Percentiles rank a stretch among this genome's conserved stretches.
Conservation (phyloP, 2,888 invertebrate species). For the Camptogramma bilineatum region DNA sequence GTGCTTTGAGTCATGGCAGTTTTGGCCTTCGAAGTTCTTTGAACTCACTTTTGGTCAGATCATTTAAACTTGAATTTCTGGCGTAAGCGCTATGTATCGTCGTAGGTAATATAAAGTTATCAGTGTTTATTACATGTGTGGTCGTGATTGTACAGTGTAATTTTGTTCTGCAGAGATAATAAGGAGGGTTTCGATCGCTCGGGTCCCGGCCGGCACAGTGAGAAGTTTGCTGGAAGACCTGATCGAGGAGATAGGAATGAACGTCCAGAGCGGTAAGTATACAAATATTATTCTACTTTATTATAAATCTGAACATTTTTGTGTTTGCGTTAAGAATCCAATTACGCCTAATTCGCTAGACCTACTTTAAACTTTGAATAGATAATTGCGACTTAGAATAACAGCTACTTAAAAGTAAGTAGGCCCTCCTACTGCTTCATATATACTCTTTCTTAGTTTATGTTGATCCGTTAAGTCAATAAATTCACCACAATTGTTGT, state of each 20-base stretch:
- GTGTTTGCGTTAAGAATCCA: too few relatives aligned
- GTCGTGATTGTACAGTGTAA: constrained; percentile 31
- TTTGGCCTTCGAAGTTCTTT: constrained; percentile 76
- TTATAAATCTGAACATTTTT: too few relatives aligned
- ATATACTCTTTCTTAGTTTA: too few relatives aligned
- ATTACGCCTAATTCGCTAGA: too few relatives aligned
- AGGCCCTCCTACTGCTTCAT: too few relatives aligned
- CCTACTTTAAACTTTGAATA: too few relatives aligned
- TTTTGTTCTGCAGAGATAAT: constrained; percentile 63
- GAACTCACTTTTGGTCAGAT: constrained; percentile 58
- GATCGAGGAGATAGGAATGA: constrained; percentile 60
- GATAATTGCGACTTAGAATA: too few relatives aligned
- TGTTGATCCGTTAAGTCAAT: too few relatives aligned
- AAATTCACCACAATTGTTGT: too few relatives aligned
- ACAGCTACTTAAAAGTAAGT: too few relatives aligned
- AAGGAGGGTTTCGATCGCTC: constrained; percentile 73
- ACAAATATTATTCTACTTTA: too few relatives aligned
- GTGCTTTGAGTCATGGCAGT: constrained; percentile 69
- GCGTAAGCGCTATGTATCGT: constrained; percentile 66
- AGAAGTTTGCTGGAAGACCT: constrained; percentile 68
- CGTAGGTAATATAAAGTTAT: constrained; percentile 34
- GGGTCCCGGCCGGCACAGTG: constrained; percentile 72
- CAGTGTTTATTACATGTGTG: constrained; percentile 16
- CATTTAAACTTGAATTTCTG: constrained; percentile 41
- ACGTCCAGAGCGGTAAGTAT: constrained; percentile 52